Evolutionary conservation across 2,797 vertebrate species (phyloP).

Genomic region (Mergus octosetaceus): DNA sequence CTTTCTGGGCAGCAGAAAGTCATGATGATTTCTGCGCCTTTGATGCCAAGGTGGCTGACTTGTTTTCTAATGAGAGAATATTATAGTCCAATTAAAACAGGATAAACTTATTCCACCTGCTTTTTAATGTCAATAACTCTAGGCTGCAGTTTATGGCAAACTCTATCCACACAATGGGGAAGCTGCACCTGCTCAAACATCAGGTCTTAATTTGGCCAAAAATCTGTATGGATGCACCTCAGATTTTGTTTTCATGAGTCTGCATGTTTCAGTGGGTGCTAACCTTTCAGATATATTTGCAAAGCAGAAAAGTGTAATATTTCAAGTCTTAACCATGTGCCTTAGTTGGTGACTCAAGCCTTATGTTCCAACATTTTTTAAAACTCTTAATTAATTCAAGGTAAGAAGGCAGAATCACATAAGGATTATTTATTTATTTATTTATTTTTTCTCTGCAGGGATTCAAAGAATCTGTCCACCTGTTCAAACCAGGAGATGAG

Average conservation of each 20-base stretch:
- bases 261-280: conserved; percentile 2
- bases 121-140: conserved; percentile 49
- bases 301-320: conserved; percentile 55
- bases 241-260: background rate
- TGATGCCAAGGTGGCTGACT: conserved; percentile 44
- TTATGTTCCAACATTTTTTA: conserved; percentile 62
- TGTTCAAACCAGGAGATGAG: conserved; percentile 63
- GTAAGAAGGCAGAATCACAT: conserved; percentile 56
- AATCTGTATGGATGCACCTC: background rate
- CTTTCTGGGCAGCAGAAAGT: conserved; percentile 44
- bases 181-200: conserved; percentile 18
- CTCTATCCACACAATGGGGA: background rate
- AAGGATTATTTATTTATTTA: background rate
- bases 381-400: conserved; percentile 69
- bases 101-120: conserved; percentile 58
- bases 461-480: conserved; percentile 59
- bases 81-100: conserved; percentile 70
- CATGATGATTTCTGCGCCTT: conserved; percentile 24
- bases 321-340: conserved; percentile 38
- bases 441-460: conserved; percentile 27
- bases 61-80: conserved; percentile 64
- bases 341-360: conserved; percentile 45
- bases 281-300: conserved; percentile 53
- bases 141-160: conserved; percentile 37
- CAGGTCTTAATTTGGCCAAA: conserved; percentile 3